Percentiles rank a stretch among this genome's conserved stretches.
These are phyloP conservation scores for Tenebrosternarchus preto DNA, from an alignment of 2,113 vertebrate species.

Conservation along the genomic window DNA sequence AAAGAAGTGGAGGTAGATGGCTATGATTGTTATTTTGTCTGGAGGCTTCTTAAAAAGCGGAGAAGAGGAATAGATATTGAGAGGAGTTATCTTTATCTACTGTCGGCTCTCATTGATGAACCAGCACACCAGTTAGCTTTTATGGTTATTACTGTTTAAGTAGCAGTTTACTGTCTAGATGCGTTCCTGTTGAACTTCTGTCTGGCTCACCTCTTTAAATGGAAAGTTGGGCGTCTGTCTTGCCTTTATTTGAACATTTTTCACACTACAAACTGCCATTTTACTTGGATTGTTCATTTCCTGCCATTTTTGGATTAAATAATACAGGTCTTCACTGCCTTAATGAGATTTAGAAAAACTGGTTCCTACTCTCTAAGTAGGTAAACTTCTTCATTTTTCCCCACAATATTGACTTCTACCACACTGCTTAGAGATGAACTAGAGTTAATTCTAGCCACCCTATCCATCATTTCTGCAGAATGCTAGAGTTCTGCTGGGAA, in stretches of 20 bases:
- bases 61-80: not conserved
- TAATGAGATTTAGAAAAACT: slow-evolving; percentile 37
- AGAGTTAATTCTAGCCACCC: no score
- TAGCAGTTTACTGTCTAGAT: no score
- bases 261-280: not conserved
- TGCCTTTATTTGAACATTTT: not conserved
- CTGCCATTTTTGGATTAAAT: slow-evolving; percentile 37
- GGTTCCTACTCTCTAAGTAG: slow-evolving; percentile 28
- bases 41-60: not conserved
- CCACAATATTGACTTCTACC: no score
- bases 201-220: not conserved
- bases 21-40: no score
- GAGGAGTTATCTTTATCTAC: not conserved
- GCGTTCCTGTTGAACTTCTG: not conserved
- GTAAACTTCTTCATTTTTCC: not conserved
- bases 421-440: no score
- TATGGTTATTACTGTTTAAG: no score
- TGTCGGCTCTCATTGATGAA: not conserved
- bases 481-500: no score
- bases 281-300: not conserved
- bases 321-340: not conserved
- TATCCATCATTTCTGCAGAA: no score
- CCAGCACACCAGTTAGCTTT: not conserved
- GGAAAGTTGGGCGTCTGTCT: not conserved
- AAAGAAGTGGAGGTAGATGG: not conserved